Evolutionary conservation across 2,113 vertebrate species (phyloP), one percentile per base, ranked within the genome.

Genomic region (Nyctereutes procyonoides): DNA sequence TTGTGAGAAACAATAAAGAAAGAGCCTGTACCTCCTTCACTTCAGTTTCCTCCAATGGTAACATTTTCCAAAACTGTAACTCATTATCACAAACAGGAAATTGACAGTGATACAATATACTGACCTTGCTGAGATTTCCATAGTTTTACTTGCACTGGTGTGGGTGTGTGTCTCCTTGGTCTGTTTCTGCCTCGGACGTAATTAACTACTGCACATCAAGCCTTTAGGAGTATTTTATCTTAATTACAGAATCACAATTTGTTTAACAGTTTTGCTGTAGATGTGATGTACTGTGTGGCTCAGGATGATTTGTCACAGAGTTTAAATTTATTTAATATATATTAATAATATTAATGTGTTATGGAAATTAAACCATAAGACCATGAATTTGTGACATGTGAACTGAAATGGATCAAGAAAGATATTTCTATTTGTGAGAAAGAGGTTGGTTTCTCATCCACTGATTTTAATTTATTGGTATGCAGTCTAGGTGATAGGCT

Each of bases 401-500:
- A 97, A 63, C 55, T 90, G 32, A 38, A 82, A 74, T 77, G 76
- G 63, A 93, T 96, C 35, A 95, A 96, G 32, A 95, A 90, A 93
- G 88, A 81, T 94, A 93, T 84, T 97, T 88, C 17, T 91, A 83
- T 95, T 81, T 88, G 30, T 92, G 60, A 43, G 58, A 94, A 95
- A 95, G 32, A 28, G 30, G 55, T 90, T 97, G 67, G 15, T 69
- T 96, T 97, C 51, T 96, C 48, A 88, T 96, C 32, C 93, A 56
- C 48, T 88, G 48, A 85, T 88, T 96, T 82, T 87, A 94, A 97
- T 97, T 80, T 97, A 97, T 96, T 97, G 91, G 79, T 83, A 95
- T 84, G 73, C 51, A 89, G 22, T 79, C 73, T 86, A 94, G 67
- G 71, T 94, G 93, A 97, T 93, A 1, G 1, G 56, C 38, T 96